Evolutionary conservation across 2,797 vertebrate species (phyloP).

Genomic region (Bradypodion ventrale): DNA sequence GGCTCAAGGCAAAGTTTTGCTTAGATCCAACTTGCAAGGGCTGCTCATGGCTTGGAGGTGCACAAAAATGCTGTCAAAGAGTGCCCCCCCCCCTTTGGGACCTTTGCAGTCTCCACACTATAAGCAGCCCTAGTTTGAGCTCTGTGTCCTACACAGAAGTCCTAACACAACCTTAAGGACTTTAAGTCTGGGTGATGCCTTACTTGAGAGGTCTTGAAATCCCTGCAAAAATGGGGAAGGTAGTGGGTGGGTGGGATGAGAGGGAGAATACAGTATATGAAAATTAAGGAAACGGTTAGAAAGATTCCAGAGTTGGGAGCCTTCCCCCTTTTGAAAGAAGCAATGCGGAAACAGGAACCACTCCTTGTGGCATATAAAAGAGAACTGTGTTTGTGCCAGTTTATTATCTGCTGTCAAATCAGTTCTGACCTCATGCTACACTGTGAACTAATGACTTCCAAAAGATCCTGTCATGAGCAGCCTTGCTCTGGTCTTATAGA

Average conservation of each 20-base stretch:
- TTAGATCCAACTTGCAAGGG: accelerated
- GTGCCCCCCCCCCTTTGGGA: accelerated
- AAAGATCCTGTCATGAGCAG: too few species aligned
- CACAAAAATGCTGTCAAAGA: background rate
- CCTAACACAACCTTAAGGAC: background rate
- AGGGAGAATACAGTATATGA: constrained; percentile 18
- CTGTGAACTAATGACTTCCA: too few species aligned
- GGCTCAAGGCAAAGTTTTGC: accelerated
- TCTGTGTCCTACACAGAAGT: too few species aligned
- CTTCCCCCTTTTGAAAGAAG: background rate
- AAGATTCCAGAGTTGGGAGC: background rate
- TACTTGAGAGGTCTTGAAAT: background rate
- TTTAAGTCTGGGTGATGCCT: background rate
- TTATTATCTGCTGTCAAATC: too few species aligned
- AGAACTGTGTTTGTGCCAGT: too few species aligned
- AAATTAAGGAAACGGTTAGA: background rate
- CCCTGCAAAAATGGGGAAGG: background rate
- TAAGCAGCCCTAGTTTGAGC: background rate
- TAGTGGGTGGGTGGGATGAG: too few species aligned
- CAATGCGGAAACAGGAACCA: background rate
- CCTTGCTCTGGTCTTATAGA: too few species aligned
- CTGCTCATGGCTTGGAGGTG: accelerated
- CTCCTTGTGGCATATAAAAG: background rate
- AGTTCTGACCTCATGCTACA: too few species aligned
- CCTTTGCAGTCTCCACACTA: background rate